These are phyloP conservation scores for Steinernema scapterisci DNA, from an alignment of 2,888 invertebrate species.

Conservation along the genomic window DNA sequence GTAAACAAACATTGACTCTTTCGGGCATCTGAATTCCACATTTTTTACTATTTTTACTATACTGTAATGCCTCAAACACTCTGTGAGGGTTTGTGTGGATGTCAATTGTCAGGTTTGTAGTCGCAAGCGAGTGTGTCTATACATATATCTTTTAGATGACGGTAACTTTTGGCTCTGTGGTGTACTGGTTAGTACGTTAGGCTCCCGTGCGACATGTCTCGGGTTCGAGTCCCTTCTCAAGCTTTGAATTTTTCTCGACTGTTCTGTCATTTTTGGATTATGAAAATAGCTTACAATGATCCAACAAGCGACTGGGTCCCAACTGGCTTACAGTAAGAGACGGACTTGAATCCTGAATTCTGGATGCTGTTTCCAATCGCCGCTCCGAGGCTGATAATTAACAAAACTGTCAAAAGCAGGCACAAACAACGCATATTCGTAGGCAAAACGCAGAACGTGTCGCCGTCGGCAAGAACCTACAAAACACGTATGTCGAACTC, in stretches of 20 bases:
- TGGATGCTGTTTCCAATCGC: conserved; percentile 51
- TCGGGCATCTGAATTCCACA: conserved; percentile 47
- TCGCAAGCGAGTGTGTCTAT: too few species aligned
- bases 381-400: conserved; percentile 45
- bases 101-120: too few species aligned
- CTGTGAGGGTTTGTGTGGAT: too few species aligned
- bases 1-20: conserved; percentile 56
- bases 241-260: too few species aligned
- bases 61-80: too few species aligned
- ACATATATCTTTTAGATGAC: too few species aligned
- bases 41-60: neutral
- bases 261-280: too few species aligned
- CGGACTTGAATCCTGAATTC: conserved; percentile 46
- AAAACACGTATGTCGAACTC: too few species aligned
- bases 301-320: conserved; percentile 40
- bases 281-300: conserved; percentile 45
- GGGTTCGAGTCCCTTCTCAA: too few species aligned
- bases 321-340: conserved; percentile 47
- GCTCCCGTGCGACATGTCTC: too few species aligned
- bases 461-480: conserved; percentile 51
- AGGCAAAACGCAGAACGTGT: conserved; percentile 53
- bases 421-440: conserved; percentile 52
- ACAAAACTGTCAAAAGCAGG: conserved; percentile 48
- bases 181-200: too few species aligned
- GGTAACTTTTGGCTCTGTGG: too few species aligned